Evolutionary conservation across 2,797 vertebrate species (phyloP).

Genomic region (Chaetodon trifasciatus): DNA sequence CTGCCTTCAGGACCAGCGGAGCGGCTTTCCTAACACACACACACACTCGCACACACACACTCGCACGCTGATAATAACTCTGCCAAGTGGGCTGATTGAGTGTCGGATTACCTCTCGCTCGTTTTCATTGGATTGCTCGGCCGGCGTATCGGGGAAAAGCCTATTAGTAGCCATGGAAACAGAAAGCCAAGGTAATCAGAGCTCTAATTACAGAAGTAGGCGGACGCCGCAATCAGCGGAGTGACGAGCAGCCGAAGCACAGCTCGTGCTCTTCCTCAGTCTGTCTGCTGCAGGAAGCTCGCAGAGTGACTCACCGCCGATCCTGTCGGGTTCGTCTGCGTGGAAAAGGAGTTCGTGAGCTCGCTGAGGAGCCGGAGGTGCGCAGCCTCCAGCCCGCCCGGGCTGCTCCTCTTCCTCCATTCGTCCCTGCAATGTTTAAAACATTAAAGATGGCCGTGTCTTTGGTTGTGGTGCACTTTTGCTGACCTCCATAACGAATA

Average conservation of each 20-base stretch:
- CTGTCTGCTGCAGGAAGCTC: neutral
- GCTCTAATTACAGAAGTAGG: constrained; percentile 61
- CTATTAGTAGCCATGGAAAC: constrained; percentile 72
- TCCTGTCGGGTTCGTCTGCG: too few relatives aligned
- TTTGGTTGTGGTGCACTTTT: too few relatives aligned
- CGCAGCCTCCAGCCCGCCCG: too few relatives aligned
- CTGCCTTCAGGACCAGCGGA: neutral
- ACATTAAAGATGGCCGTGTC: too few relatives aligned
- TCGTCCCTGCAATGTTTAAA: too few relatives aligned
- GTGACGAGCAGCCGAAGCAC: constrained; percentile 27
- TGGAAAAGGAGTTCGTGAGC: too few relatives aligned
- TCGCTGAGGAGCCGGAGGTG: too few relatives aligned
- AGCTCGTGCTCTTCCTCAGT: neutral
- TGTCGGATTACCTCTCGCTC: constrained; percentile 60
- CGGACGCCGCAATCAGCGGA: constrained; percentile 55
- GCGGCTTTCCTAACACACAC: constrained; percentile 49
- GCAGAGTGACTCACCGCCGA: neutral
- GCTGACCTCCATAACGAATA: too few relatives aligned
- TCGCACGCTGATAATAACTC: constrained; percentile 52
- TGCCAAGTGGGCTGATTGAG: constrained; percentile 71
- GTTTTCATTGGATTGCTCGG: constrained; percentile 71
- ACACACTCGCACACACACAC: constrained; percentile 16
- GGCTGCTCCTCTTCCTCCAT: too few relatives aligned
- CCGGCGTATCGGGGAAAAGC: constrained; percentile 48
- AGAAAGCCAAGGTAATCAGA: constrained; percentile 68